Evolutionary conservation across 1,140 invertebrate species (phyloP), one percentile per base, ranked within the genome.

Genomic region (Drosophila navojoa): DNA sequence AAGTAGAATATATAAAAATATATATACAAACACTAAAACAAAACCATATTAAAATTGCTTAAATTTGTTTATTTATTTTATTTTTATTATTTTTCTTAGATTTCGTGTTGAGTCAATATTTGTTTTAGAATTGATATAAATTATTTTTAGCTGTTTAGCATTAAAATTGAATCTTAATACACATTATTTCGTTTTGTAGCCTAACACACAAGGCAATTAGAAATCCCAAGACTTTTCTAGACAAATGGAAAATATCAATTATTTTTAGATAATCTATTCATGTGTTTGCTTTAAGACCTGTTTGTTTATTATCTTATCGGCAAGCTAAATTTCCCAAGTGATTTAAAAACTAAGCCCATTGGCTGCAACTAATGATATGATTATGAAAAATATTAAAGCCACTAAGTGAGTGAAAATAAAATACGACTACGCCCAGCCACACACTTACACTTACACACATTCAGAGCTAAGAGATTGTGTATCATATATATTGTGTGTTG

Each of bases 331-430:
- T 54, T 60, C 64, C 73, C 13, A 50, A 15, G 38, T 55, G 10
- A 32, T 61, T 32, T 27, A 67, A 60, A 63, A 80, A 79, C 76
- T 80, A 89, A 63, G 57, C 53, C 73, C 73, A 79, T 71, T 82
- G 70, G 76, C 15, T 60, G 64, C 76, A 77, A 77, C 71, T 89
- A 75, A 89, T 89, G 77, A 84, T 89, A 89, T 89, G 77, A 89
- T 89, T 89, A 89, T 89, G 69, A 84, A 84, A 87, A 79, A 82
- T 82, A 76, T 80, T 73, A 71, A 67, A 72, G 66, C 35, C 70
- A 69, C 62, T 11, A 32, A 42, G 45, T 71, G 54, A 66, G 64
- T 59, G 53, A 47, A 76, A 76, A 74, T 80, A 85, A 85, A 80
- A 80, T 85, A 85, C 71, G 81, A 70, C 68, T 45, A 58, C 72